Base-by-base conservation (phyloP, 2,113 vertebrate genomes). In the Cebidichthys violaceus region DNA sequence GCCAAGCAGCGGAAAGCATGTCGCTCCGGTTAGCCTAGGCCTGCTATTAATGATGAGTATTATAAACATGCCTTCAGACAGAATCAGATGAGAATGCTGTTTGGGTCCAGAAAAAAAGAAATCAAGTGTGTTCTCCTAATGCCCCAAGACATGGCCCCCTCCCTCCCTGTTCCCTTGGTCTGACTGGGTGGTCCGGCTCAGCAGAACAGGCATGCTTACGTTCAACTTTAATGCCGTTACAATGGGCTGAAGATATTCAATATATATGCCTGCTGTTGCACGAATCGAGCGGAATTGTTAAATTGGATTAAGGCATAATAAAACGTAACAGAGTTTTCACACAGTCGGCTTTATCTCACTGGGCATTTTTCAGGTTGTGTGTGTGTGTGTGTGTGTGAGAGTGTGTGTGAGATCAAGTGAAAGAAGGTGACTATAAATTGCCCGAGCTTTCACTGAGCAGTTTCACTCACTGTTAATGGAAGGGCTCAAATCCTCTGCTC, bases 41-140 rank as follows among this genome's bases (percentile, higher is more conserved):
- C 93, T 95, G 94, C 84, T 93, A 93, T 94, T 95, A 95, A 95
- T 95, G 92, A 95, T 92, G 92, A 93, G 90, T 92, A 94, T 95
- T 93, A 92, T 93, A 95, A 93, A 90, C 81, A 94, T 93, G 89
- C 83, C 80, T 92, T 93, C 91, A 93, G 92, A 92, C 92, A 80
- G 92, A 91, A 94, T 95, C 93, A 94, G 92, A 95, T 94, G 92
- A 91, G 92, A 94, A 93, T 90, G 88, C 88, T 89, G 90, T 95
- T 94, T 89, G 91, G 89, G 91, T 89, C 87, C 81, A 90, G 92
- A 92, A 94, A 93, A 94, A 95, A 94, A 94, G 87, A 92, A 94
- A 93, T 94, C 92, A 91, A 91, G 83, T 89, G 89, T 91, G 79
- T 93, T 95, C 92, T 93, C 88, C 80, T 94, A 95, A 95, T 95